Evolutionary conservation across 2,888 invertebrate species (phyloP), one percentile per base, ranked within the genome.

Genomic region (Acanthopleura granulata): DNA sequence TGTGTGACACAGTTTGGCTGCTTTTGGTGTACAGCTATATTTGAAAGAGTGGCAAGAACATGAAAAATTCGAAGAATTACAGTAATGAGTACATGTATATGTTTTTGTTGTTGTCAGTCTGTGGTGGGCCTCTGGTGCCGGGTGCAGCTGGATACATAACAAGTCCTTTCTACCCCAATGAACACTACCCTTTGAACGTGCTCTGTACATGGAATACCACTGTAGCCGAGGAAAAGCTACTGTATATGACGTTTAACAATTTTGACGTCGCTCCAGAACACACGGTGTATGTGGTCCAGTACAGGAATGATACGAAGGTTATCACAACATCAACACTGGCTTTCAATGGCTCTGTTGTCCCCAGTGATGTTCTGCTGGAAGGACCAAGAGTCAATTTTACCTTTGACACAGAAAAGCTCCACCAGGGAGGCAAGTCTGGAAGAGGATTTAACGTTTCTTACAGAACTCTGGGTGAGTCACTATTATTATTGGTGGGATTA

Each of bases 341-440:
- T 3, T 66, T 66, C 6, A 66, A 66, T 66, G 66, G 66, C 25
- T 27, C 66, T 22, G 66, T 27, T 1, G 66, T 16, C 1, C 27
- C 66, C 1, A 27, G 29, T 22, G 66, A 66, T 66, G 22, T 66
- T 6, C 9, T 66, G 6, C 25, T 66, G 16, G 25, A 22, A 22
- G 66, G 29, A 25, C 66, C 66, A 27, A 22, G 16, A 16, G 29
- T 66, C 29, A 22, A 27, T 27, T 3, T 66, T 66, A 27, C 25
- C 22, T 66, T 66, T 14, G 6, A 22, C 66, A 27, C 66, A 66
- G 16, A 22, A 27, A 25, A 27, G 14, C 16, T 66, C 16, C 66
- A 66, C 66, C 66, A 66, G 29, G 66, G 66, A 66, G 25, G 22
- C 16, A 27, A 66, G 1, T 66, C 66, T 66, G 66, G 66, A 22